These are phyloP conservation scores for Drosophila miranda DNA, from an alignment of 1,140 invertebrate genomes.

Conservation along the genomic window DNA sequence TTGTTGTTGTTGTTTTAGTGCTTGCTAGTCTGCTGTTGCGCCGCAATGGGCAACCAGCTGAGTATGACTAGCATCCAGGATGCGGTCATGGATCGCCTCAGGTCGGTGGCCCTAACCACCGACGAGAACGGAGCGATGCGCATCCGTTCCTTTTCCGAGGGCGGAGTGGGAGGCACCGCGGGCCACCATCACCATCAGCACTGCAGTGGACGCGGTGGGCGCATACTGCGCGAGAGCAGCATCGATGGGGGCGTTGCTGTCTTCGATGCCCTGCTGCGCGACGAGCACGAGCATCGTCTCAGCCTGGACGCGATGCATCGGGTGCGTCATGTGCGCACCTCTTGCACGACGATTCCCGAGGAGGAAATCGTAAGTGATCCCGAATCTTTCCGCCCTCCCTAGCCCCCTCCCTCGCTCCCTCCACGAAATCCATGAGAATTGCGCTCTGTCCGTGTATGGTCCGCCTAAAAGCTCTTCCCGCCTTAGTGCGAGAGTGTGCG, in stretches of 20 bases:
- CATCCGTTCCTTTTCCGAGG: slow-evolving; percentile 76
- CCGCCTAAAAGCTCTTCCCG: slow-evolving; percentile 34
- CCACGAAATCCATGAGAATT: slow-evolving; percentile 22
- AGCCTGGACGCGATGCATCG: slow-evolving; percentile 73
- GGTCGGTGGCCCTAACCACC: slow-evolving; percentile 71
- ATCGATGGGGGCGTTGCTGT: slow-evolving; percentile 71
- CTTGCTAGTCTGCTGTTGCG: slow-evolving; percentile 12
- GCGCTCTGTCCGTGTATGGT: slow-evolving; percentile 7
- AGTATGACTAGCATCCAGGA: slow-evolving; percentile 73
- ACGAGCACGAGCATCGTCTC: slow-evolving; percentile 73
- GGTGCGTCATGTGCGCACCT: slow-evolving; percentile 73
- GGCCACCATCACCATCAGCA: slow-evolving; percentile 45
- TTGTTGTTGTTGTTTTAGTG: neutral
- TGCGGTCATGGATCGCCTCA: slow-evolving; percentile 77
- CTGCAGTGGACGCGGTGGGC: slow-evolving; percentile 65
- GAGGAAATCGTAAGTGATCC: slow-evolving; percentile 74
- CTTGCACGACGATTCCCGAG: slow-evolving; percentile 77
- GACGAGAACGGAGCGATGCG: slow-evolving; percentile 75
- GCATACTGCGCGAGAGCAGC: slow-evolving; percentile 67
- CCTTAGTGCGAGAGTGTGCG: slow-evolving; percentile 39
- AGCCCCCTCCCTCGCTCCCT: neutral
- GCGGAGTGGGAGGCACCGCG: slow-evolving; percentile 49
- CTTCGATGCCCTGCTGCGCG: slow-evolving; percentile 59
- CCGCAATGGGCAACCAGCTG: slow-evolving; percentile 73
- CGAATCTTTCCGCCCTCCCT: slow-evolving; percentile 5